A percentile compares a stretch with the other conserved stretches of the same genome.
Conservation (phyloP, 2,888 invertebrate genomes). For the Phaedon cochleariae region DNA sequence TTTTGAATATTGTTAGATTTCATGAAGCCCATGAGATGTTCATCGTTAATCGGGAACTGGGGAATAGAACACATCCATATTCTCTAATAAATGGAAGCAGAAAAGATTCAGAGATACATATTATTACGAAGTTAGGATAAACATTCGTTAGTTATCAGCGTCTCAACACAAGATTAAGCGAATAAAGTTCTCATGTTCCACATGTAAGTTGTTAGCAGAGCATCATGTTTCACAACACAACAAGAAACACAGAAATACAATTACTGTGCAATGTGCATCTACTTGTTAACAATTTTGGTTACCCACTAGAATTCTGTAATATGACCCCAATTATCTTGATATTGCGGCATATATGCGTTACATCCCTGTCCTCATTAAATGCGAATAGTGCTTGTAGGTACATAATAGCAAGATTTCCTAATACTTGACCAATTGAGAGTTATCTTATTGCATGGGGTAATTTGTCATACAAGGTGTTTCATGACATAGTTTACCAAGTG, state of each 20-base stretch:
- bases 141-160: neutral
- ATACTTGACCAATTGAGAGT: too few species aligned
- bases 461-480: too few species aligned
- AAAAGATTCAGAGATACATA: too few species aligned
- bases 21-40: too few species aligned
- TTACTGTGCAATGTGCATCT: neutral
- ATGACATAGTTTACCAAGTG: too few species aligned
- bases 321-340: conserved; percentile 1
- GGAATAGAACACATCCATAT: too few species aligned
- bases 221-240: neutral
- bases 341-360: neutral
- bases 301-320: neutral
- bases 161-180: neutral
- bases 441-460: too few species aligned
- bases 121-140: too few species aligned
- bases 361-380: neutral
- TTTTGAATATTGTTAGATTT: too few species aligned
- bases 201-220: neutral
- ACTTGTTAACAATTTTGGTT: neutral
- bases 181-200: neutral
- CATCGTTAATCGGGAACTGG: too few species aligned
- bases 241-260: neutral
- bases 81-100: too few species aligned
- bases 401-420: neutral
- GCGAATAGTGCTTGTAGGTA: neutral